Conservation (phyloP, 2,797 vertebrate species). For the Aulostomus chinensis region DNA sequence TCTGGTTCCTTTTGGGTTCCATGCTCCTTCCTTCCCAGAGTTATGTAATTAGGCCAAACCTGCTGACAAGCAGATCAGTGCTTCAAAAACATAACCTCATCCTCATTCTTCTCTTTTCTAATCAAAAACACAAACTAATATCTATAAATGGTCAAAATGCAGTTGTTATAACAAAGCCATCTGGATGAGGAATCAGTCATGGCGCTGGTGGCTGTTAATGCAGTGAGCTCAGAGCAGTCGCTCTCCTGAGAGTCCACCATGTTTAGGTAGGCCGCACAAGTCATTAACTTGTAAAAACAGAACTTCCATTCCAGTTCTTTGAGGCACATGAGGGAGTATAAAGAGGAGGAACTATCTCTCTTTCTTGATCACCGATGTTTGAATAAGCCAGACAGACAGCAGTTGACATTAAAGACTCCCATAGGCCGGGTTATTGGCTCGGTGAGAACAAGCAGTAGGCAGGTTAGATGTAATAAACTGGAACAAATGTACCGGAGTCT, state of each 20-base stretch:
- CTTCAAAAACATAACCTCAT: too few relatives aligned
- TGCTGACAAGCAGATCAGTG: too few relatives aligned
- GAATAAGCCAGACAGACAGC: conserved; percentile 60
- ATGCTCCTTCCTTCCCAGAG: too few relatives aligned
- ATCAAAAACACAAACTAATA: conserved; percentile 12
- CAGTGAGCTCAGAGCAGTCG: background rate
- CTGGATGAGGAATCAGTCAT: background rate
- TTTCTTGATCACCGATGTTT: conserved; percentile 58
- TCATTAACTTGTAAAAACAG: conserved; percentile 68
- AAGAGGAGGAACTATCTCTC: conserved; percentile 33
- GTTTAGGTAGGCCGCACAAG: conserved; percentile 36
- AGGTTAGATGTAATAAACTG: conserved; percentile 67
- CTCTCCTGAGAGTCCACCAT: conserved; percentile 19
- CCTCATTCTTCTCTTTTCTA: too few relatives aligned
- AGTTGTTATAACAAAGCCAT: too few relatives aligned
- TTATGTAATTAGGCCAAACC: too few relatives aligned
- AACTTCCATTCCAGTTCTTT: conserved; percentile 47
- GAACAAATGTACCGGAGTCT: conserved; percentile 64
- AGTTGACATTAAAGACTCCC: conserved; percentile 65
- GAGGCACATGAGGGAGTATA: conserved; percentile 35
- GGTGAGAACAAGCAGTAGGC: conserved; percentile 54
- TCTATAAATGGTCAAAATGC: background rate
- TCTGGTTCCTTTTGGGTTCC: too few relatives aligned
- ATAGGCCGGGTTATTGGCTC: conserved; percentile 58
- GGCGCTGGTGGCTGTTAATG: conserved; percentile 12